Conservation (phyloP, 2,113 vertebrate genomes). For the Echinops telfairi region DNA sequence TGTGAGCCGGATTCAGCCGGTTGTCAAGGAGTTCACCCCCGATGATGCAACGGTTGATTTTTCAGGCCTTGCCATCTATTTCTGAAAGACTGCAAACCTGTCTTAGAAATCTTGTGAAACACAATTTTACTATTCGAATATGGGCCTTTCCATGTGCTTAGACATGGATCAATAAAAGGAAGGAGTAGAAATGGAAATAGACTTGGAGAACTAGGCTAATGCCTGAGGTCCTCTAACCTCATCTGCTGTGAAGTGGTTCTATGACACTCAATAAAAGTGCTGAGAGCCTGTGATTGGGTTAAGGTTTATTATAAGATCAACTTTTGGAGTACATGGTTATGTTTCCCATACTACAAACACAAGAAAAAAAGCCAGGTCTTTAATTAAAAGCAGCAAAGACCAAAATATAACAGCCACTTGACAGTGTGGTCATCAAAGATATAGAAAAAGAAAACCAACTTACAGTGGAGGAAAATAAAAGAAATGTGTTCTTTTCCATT, state of each 20-base stretch:
- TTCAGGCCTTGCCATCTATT: neutral
- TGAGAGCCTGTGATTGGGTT: too few relatives aligned
- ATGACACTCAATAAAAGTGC: too few relatives aligned
- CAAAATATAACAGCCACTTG: neutral
- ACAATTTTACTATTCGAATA: neutral
- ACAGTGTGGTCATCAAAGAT: neutral
- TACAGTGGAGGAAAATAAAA: conserved; percentile 31
- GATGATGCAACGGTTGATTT: neutral
- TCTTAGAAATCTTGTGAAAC: neutral
- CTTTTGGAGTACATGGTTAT: neutral
- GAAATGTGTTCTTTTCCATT: neutral
- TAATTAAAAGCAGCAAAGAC: neutral
- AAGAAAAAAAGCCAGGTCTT: neutral
- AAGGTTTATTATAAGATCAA: neutral
- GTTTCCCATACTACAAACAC: neutral
- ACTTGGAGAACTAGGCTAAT: too few relatives aligned
- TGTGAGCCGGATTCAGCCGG: neutral
- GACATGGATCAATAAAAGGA: too few relatives aligned
- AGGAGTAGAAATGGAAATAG: too few relatives aligned
- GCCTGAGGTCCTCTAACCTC: too few relatives aligned
- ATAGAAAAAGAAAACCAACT: conserved; percentile 35
- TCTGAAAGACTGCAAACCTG: neutral
- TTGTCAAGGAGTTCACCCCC: neutral
- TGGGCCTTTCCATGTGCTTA: neutral
- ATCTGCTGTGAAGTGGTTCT: too few relatives aligned